Evolutionary conservation across 2,797 vertebrate genomes (phyloP).

Genomic region (Basileuterus tristriatus): DNA sequence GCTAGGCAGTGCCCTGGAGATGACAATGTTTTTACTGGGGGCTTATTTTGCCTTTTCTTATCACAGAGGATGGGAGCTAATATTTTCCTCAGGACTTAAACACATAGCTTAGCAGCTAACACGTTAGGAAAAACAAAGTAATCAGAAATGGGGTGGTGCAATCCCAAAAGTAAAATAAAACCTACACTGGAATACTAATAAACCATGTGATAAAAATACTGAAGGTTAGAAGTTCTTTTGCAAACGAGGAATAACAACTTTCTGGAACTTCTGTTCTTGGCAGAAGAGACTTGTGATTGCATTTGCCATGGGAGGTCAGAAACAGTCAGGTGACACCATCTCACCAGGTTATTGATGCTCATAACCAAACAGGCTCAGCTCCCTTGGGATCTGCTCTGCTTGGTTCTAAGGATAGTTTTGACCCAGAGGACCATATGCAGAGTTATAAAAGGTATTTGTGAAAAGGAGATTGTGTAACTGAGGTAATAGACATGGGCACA

Average conservation of each 20-base stretch:
- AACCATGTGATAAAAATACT: constrained; percentile 13
- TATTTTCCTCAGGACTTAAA: constrained; percentile 40
- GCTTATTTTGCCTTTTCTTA: constrained; percentile 21
- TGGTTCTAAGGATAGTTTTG: not conserved
- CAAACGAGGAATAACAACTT: not conserved
- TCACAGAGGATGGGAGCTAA: constrained; percentile 4
- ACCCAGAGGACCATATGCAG: not conserved
- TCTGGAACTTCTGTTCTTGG: not conserved
- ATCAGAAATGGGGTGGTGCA: constrained; percentile 68
- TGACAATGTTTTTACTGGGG: not conserved
- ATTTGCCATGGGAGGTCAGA: not conserved
- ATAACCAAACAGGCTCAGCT: not conserved
- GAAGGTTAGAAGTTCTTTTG: constrained; percentile 18
- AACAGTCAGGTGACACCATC: not conserved
- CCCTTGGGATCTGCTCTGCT: not conserved
- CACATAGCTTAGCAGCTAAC: not conserved
- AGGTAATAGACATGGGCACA: not conserved
- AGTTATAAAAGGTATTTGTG: not conserved
- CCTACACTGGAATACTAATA: constrained; percentile 14
- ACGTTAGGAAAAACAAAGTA: constrained; percentile 42
- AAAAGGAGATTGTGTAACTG: not conserved
- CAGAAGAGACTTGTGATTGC: not conserved
- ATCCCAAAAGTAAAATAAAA: constrained; percentile 67
- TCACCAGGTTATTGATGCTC: not conserved
- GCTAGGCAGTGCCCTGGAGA: not conserved